Evolutionary conservation across 2,888 invertebrate genomes (phyloP).

Genomic region (Tromatobia lineatoria): DNA sequence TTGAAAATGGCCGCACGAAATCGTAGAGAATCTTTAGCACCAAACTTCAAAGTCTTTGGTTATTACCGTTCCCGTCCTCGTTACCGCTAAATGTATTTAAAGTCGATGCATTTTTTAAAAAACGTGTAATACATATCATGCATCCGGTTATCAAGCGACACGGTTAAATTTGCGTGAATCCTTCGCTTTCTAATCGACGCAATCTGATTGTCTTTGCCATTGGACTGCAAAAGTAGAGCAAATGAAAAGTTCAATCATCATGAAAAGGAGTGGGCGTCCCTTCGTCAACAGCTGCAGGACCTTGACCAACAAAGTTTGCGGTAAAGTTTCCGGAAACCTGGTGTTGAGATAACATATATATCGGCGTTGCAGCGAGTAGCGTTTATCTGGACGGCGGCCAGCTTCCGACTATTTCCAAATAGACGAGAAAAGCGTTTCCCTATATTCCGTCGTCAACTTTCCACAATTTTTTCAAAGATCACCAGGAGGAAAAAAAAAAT

Average conservation of each 20-base stretch:
- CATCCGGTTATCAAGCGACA: background rate
- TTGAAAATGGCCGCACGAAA: background rate
- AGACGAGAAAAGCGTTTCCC: background rate
- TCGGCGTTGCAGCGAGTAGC: background rate
- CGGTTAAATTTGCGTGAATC: background rate
- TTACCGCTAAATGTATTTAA: slow-evolving; percentile 38
- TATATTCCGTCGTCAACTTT: background rate
- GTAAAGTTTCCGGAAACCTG: slow-evolving; percentile 24
- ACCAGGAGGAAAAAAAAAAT: background rate
- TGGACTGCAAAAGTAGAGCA: background rate
- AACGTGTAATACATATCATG: background rate
- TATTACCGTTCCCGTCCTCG: background rate
- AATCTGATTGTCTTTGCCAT: background rate
- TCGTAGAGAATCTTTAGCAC: slow-evolving; percentile 1
- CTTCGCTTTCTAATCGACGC: background rate
- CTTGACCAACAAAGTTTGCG: slow-evolving; percentile 7
- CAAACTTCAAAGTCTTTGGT: background rate
- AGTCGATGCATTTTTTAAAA: slow-evolving; percentile 16
- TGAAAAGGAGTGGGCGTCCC: background rate
- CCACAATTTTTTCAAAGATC: background rate
- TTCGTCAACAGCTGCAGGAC: slow-evolving; percentile 3
- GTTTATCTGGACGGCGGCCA: slow-evolving; percentile 6
- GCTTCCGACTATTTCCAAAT: slow-evolving; percentile 17
- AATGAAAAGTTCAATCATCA: background rate
- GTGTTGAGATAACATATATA: slow-evolving; percentile 5